Conservation (phyloP, 2,797 vertebrate species). For the Agapornis canus region DNA sequence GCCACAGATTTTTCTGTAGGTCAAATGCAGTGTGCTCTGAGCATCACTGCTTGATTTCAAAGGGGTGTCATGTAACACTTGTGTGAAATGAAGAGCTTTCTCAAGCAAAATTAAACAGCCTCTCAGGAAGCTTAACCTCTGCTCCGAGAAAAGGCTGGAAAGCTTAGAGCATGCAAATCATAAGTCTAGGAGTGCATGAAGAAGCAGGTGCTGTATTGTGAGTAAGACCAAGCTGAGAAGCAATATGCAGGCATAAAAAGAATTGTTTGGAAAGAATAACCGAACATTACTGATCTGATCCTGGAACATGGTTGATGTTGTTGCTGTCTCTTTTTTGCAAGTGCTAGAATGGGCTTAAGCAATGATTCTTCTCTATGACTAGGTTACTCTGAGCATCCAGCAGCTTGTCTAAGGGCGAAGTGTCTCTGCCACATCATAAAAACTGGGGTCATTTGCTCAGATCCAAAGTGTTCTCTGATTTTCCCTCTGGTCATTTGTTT, state of each 20-base stretch:
- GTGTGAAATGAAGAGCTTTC: not conserved
- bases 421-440: not conserved
- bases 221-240: not conserved
- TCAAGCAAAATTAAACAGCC: not conserved
- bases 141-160: not conserved
- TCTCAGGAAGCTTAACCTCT: conserved; percentile 1
- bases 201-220: not conserved
- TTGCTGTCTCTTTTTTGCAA: not conserved
- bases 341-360: not conserved
- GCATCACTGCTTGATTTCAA: not conserved
- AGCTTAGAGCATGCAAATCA: not conserved
- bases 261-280: not conserved
- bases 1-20: not conserved
- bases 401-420: not conserved
- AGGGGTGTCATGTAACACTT: not conserved
- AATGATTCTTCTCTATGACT: not conserved
- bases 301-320: not conserved
- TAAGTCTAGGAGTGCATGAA: not conserved
- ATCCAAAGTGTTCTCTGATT: not conserved
- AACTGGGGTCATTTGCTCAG: not conserved
- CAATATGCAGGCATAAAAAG: not conserved
- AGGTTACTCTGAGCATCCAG: not conserved
- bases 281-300: not conserved
- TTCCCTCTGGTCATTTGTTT: not conserved
- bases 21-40: not conserved